These are phyloP conservation scores for Eulacestoma nigropectus DNA, from an alignment of 2,113 vertebrate species.

Conservation along the genomic window DNA sequence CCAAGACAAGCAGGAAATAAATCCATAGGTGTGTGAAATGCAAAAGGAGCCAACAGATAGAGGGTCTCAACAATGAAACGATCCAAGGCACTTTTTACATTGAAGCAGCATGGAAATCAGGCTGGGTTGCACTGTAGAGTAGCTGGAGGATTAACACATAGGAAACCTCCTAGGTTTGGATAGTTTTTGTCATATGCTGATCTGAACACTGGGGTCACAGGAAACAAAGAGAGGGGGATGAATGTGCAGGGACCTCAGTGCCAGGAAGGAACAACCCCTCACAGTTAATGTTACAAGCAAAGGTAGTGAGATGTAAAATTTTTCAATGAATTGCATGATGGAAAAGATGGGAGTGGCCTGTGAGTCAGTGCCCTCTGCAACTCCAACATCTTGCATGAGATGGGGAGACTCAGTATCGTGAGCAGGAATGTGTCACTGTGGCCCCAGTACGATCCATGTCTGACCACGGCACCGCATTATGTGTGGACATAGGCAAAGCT, in stretches of 20 bases:
- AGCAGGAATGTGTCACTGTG: not conserved
- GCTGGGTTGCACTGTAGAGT: not conserved
- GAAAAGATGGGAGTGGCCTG: not conserved
- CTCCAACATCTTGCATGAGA: not conserved
- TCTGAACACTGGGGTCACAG: not conserved
- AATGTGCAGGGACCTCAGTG: fast-evolving
- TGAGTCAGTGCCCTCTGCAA: not conserved
- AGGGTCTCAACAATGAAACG: not conserved
- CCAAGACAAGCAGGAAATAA: not conserved
- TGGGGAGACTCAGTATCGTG: not conserved
- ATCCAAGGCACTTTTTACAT: not conserved
- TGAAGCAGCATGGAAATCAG: not conserved
- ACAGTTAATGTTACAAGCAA: fast-evolving
- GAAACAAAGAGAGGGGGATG: not conserved
- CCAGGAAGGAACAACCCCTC: not conserved
- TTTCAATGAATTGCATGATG: not conserved
- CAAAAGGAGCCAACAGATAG: not conserved
- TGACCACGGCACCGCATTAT: fast-evolving
- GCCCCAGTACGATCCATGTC: fast-evolving
- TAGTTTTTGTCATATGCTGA: not conserved
- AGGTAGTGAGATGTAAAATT: not conserved
- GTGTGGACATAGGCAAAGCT: not conserved
- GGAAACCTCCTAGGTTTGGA: not conserved
- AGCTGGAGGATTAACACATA: not conserved
- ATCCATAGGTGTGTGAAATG: not conserved